Base-by-base conservation (phyloP, 2,888 invertebrate species). In the Calliopum simillimum region DNA sequence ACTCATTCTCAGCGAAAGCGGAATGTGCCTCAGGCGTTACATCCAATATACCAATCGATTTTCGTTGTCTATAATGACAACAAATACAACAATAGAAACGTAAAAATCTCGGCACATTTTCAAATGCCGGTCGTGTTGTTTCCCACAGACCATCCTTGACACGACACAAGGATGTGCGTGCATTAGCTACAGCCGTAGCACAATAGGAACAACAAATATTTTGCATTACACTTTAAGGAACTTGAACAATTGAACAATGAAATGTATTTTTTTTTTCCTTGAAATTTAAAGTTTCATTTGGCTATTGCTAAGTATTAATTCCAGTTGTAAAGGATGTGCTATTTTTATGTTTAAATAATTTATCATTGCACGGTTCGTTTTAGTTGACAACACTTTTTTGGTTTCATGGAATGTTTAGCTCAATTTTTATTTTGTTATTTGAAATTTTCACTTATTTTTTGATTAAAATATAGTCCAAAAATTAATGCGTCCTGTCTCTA, bases 31-130 rank as follows among this genome's bases (percentile, higher is more conserved):
- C n/a, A 43, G 58, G 73, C 63, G 70, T 70, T 41, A 74, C 73
- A 71, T 68, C 46, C 44, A 68, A 19, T 11, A 71, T 62, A 51
- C 79, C 78, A 70, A 85, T 85, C 82, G 85, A 84, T 85, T 85
- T 86, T 79, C 76, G 78, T 68, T 80, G 77, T 67, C 77, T 76
- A 77, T 82, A 78, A 68, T 73, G 76, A 70, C 80, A 81, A 74
- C 80, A 81, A 73, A 77, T 72, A 75, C 79, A 80, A 73, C 79
- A 81, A 61, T 78, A 79, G 33, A 75, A 70, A 71, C 76, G 76
- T 71, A 79, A 72, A 71, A 76, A 76, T 55, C 73, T 69, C 16
- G 76, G 79, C 46, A 80, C 71, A 68, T 73, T 78, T 69, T 78
- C 76, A 59, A 79, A 72, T 58, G 77, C 77, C 69, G 78, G 75